phyloP scores from a whole-genome alignment of 1,140 invertebrate species.

The Sminthurinus signatus region DNA sequence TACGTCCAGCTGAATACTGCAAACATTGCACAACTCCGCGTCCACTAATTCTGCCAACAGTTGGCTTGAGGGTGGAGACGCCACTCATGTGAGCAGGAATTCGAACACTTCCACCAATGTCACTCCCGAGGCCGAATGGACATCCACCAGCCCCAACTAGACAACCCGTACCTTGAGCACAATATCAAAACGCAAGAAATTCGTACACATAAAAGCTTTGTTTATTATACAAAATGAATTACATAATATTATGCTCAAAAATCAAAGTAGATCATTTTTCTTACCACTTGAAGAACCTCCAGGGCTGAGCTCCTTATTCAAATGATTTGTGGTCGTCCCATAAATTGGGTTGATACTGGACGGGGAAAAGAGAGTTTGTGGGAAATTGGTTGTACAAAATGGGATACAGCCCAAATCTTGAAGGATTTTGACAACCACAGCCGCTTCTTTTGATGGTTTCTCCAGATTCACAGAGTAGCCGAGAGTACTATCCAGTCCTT shows the following conservation, averaged over 20 bases:
- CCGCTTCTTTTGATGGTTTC: slow-evolving; percentile 42
- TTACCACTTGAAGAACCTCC: slow-evolving; percentile 47
- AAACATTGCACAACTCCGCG: slow-evolving; percentile 8
- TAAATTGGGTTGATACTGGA: slow-evolving; percentile 50
- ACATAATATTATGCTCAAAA: too few species aligned
- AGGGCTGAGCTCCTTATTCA: slow-evolving; percentile 42
- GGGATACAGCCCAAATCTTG: slow-evolving; percentile 46
- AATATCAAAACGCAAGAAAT: too few species aligned
- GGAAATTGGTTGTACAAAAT: slow-evolving; percentile 49
- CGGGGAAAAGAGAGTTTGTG: slow-evolving; percentile 44
- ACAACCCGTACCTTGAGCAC: slow-evolving; percentile 44
- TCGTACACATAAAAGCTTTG: too few species aligned
- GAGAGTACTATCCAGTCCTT: slow-evolving; percentile 48
- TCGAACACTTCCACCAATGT: slow-evolving; percentile 57
- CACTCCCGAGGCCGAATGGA: slow-evolving; percentile 40
- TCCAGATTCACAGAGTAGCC: slow-evolving; percentile 46
- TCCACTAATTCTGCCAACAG: slow-evolving; percentile 36
- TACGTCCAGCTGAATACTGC: not conserved
- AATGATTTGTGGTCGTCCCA: slow-evolving; percentile 48
- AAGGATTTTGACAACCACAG: slow-evolving; percentile 44
- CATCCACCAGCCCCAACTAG: slow-evolving; percentile 46
- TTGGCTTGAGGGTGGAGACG: slow-evolving; percentile 52
- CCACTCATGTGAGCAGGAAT: slow-evolving; percentile 57
- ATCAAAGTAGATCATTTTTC: too few species aligned
- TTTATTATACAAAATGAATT: too few species aligned